Conservation (phyloP, 37 sponge, comb jelly and placozoan species). For the Agelas oroides region DNA sequence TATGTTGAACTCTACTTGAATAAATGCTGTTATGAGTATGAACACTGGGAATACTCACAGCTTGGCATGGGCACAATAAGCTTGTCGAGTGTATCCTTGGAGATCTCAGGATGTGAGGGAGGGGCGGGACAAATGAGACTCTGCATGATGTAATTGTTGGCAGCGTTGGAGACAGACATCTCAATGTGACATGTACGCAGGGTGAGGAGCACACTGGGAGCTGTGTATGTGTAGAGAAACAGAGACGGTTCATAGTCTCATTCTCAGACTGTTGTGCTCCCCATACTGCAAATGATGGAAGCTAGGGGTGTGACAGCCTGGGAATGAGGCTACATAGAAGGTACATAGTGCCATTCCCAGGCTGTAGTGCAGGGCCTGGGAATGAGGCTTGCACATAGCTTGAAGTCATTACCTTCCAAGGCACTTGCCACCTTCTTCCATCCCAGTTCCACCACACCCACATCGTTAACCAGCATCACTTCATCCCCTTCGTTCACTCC, state of each 20-base stretch:
- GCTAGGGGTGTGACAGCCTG: too few species aligned
- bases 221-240: too few species aligned
- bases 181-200: constrained; percentile 30
- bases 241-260: too few species aligned
- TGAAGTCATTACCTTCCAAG: constrained; percentile 44
- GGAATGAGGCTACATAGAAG: too few species aligned
- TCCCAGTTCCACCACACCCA: constrained; percentile 34
- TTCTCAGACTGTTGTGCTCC: too few species aligned
- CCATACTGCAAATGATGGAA: too few species aligned
- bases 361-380: too few species aligned
- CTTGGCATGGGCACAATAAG: constrained; percentile 67
- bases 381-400: too few species aligned
- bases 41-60: not conserved
- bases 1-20: too few species aligned
- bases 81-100: constrained; percentile 27
- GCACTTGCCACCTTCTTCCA: constrained; percentile 23
- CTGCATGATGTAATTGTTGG: constrained; percentile 27
- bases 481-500: constrained; percentile 53
- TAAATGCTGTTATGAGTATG: too few species aligned
- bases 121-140: constrained; percentile 76
- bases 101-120: constrained; percentile 40
- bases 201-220: constrained; percentile 14
- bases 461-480: constrained; percentile 50
- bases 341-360: too few species aligned
- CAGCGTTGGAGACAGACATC: not conserved